These are phyloP conservation scores for Petrophora chlorosata DNA, from an alignment of 2,888 invertebrate genomes.

Conservation along the genomic window DNA sequence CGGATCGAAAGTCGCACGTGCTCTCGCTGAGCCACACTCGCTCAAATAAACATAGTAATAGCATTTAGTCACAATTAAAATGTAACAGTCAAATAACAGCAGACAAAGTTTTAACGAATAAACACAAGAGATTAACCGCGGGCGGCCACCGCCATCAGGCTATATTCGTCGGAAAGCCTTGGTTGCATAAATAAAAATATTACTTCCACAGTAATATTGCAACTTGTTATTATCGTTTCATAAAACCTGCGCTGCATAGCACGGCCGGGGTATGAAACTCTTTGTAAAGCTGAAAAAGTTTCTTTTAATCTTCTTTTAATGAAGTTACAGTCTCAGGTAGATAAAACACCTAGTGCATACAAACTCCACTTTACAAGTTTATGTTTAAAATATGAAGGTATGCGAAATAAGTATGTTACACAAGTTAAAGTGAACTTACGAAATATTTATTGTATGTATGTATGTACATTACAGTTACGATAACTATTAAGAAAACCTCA, in stretches of 20 bases:
- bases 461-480: too few relatives aligned
- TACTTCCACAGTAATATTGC: constrained; percentile 41
- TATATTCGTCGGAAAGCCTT: constrained; percentile 14
- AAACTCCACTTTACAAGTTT: constrained; percentile 41
- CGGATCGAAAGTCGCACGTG: too few relatives aligned
- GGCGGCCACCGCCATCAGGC: constrained; percentile 9
- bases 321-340: constrained; percentile 63
- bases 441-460: too few relatives aligned
- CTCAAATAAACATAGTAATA: too few relatives aligned
- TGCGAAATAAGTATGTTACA: background rate
- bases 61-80: too few relatives aligned
- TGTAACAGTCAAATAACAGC: background rate
- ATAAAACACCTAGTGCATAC: constrained; percentile 57
- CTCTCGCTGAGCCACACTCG: too few relatives aligned
- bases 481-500: too few relatives aligned
- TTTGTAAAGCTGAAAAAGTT: constrained; percentile 60
- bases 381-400: constrained; percentile 9
- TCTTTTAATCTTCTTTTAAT: constrained; percentile 73
- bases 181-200: constrained; percentile 32
- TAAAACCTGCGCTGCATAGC: constrained; percentile 45
- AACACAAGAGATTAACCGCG: background rate
- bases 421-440: too few relatives aligned
- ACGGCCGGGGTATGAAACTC: constrained; percentile 46
- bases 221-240: constrained; percentile 51
- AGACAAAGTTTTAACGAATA: background rate